These are phyloP conservation scores for Calameuta filiformis DNA, from an alignment of 2,888 invertebrate species.

Conservation along the genomic window DNA sequence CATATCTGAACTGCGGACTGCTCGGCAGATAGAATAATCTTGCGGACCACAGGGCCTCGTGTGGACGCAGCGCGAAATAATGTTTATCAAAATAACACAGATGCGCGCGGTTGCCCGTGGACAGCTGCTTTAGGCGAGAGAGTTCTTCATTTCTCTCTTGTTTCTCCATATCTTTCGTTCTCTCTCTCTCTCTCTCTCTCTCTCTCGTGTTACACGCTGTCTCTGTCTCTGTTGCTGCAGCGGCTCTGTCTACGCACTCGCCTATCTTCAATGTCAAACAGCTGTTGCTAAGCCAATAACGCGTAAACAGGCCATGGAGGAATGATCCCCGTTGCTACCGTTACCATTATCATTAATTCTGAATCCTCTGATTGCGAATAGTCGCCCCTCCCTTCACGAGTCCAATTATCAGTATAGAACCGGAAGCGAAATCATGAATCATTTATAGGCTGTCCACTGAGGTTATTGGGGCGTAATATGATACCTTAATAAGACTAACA, in stretches of 20 bases:
- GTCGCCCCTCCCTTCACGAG: background rate
- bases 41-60: background rate
- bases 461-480: background rate
- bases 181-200: background rate
- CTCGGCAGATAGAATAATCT: background rate
- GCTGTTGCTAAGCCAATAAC: constrained; percentile 54
- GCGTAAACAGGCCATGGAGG: constrained; percentile 20
- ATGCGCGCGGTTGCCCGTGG: background rate
- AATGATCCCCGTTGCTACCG: background rate
- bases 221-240: constrained; percentile 16
- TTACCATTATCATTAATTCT: background rate
- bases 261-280: constrained; percentile 47
- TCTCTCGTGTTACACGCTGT: background rate
- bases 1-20: background rate
- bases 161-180: background rate
- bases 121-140: background rate
- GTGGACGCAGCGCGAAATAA: constrained; percentile 16
- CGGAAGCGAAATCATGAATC: background rate
- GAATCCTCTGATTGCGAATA: background rate
- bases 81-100: constrained; percentile 23
- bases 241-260: constrained; percentile 20
- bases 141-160: background rate
- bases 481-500: background rate
- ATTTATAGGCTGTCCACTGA: background rate
- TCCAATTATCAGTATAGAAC: background rate